Evolutionary conservation across 1,140 invertebrate genomes (phyloP), one percentile per base, ranked within the genome.

Genomic region (Frieseomelitta varia): DNA sequence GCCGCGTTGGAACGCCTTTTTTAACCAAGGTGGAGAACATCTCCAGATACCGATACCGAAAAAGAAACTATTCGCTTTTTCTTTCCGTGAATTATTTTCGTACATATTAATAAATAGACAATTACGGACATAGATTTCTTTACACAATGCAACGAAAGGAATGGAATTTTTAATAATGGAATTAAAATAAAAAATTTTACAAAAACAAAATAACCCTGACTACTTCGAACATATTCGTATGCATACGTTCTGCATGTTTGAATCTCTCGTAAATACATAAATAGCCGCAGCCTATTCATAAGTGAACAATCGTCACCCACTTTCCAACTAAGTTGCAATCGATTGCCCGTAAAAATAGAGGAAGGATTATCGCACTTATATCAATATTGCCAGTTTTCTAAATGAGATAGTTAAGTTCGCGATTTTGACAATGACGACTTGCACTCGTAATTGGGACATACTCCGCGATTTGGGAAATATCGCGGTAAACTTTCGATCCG

Each of bases 401-500:
- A 71, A 27, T 21, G 19, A 79, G n/a, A n/a, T 27, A 27, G 27
- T 34, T 24, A 47, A 4, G 12, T 2, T 12, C 4, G 8, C 24
- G 21, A 27, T 47, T 47, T 21, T 53, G 47, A 4, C 19, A 63
- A 39, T 14, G 71, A 75, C 27, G 24, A 27, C 10, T 75, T 8
- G 6, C 24, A 4, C 12, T 61, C 21, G 8, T 65, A 55, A 75
- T 51, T 51, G 73, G 72, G 63, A n/a, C 24, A 69, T 47, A 63
- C n/a, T 79, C 4, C 12, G 39, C 39, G 53, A 80, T 53, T 74
- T 30, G 47, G 39, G 27, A 34, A 61, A n/a, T 65, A 61, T 61
- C 55, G 79, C 79, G 72, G 81, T 81, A 61, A 75, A 68, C 79
- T 69, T 81, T 72, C 39, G 79, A 81, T 74, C 84, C 27, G 12